These are phyloP conservation scores for Sciurus carolinensis DNA, from an alignment of 2,797 vertebrate genomes.

Conservation along the genomic window DNA sequence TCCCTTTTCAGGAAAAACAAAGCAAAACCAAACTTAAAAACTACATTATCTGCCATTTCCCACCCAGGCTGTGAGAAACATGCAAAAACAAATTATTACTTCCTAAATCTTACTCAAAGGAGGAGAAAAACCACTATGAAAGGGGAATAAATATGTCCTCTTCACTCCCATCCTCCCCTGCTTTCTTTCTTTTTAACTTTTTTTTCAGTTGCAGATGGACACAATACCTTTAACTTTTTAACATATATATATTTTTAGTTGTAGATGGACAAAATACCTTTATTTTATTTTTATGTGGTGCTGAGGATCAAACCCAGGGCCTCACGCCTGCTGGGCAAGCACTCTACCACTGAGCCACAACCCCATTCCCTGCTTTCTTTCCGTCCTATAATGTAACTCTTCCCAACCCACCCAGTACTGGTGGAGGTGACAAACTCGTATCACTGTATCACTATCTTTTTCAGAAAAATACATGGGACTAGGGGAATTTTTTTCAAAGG, in stretches of 20 bases:
- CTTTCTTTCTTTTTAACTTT: background rate
- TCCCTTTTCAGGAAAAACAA: background rate
- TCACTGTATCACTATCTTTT: background rate
- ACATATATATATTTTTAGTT: too few relatives aligned
- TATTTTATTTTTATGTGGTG: too few relatives aligned
- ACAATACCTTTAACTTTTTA: too few relatives aligned
- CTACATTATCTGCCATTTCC: constrained; percentile 54
- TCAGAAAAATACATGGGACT: constrained; percentile 41
- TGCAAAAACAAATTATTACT: constrained; percentile 25
- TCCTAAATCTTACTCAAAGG: constrained; percentile 40
- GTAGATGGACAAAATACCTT: too few relatives aligned
- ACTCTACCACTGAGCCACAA: too few relatives aligned
- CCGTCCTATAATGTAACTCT: background rate
- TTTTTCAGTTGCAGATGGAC: too few relatives aligned
- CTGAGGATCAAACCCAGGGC: too few relatives aligned
- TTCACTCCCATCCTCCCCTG: background rate
- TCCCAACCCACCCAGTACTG: background rate
- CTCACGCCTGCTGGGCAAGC: too few relatives aligned
- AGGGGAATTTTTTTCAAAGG: background rate
- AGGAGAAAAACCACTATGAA: constrained; percentile 25
- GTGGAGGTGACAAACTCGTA: background rate
- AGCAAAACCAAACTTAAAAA: background rate
- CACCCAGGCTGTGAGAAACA: background rate
- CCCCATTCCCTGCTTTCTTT: background rate
- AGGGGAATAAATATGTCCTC: background rate